Base-by-base conservation (phyloP, 2,888 invertebrate species). In the Fragum fragum region DNA sequence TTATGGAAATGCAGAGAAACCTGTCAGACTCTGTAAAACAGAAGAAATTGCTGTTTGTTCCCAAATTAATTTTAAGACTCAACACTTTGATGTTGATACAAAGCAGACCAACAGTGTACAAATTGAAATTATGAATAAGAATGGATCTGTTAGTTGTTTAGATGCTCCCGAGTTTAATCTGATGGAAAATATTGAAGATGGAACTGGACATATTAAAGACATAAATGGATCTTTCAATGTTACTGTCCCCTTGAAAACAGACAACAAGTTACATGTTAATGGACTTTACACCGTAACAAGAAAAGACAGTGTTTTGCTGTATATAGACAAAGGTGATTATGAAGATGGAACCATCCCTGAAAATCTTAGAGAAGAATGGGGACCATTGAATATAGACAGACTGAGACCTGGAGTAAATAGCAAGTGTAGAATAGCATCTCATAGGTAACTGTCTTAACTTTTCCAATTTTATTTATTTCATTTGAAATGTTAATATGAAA, bases 401-500 rank as follows among this genome's bases (percentile, higher is more conserved):
- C 73, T 84, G 9, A 74, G 73, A 0, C 57, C 76, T 47, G 78
- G 76, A 11, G 69, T 61, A 28, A 73, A 81, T n/a, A 84, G 76
- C 59, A 63, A 73, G 23, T 84, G 84, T 53, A 71, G 68, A 26
- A 78, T 81, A n/a, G 84, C 84, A 16, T 61, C 78, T 9, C 84
- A 84, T 57, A 73, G 76, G 84, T 84, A 73, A 36, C 9, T 36
- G 3, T 36, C 5, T 36, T 36, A 9, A 36, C 32, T 36, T 6
- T 36, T 36, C 9, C 9, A 36, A 36, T n/a, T n/a, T n/a, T n/a
- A n/a, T n/a, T n/a, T n/a, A n/a, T n/a, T n/a, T n/a, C n/a, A n/a
- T n/a, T n/a, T n/a, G n/a, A n/a, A n/a, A n/a, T n/a, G n/a, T n/a
- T n/a, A n/a, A n/a, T n/a, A n/a, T n/a, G n/a, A n/a, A n/a, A n/a